Base-by-base conservation (phyloP, 2,888 invertebrate genomes). In the Cenopis cana region DNA sequence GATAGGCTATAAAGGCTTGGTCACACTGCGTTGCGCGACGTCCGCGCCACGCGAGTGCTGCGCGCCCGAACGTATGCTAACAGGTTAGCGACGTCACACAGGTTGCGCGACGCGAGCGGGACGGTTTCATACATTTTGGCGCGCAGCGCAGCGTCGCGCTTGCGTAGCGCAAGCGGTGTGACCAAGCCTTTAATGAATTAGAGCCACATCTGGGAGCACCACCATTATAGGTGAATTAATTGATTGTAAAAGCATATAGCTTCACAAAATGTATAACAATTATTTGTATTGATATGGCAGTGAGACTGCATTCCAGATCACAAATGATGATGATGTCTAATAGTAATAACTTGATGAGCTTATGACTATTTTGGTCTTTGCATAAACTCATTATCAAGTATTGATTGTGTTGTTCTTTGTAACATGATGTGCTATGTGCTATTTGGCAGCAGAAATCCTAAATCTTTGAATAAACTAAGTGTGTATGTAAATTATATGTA, bases 251-350 rank as follows among this genome's bases (percentile, higher is more conserved):
- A 36, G 20, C 52, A 36, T 52, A 61, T 49, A 4, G 49, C 18
- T 50, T 36, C 61, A 33, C 18, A 14, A 52, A 36, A 52, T 52
- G 14, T 52, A 54, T 64, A 54, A 54, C 64, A 64, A n/a, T n/a
- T 33, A 62, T 33, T 52, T 62, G 50, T n/a, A 17, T 41, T 66
- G 56, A 36, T 29, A 46, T n/a, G n/a, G 41, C 55, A 46, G 55
- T 66, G 24, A 64, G 38, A 66, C 56, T 66, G 66, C 56, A 46
- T 56, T 46, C 33, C 33, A 66, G 65, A 66, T 66, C 56, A 46
- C 46, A 29, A 56, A 33, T 46, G 41, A 54, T 46, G 38, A 29
- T n/a, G n/a, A 66, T 56, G 29, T 66, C 24, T 24, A 46, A 18
- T 18, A 50, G 3, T 50, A 17, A 24, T 65, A 49, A 66, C 66